phyloP scores from a whole-genome alignment of 1,140 invertebrate species.

The Leguminivora glycinivorella region DNA sequence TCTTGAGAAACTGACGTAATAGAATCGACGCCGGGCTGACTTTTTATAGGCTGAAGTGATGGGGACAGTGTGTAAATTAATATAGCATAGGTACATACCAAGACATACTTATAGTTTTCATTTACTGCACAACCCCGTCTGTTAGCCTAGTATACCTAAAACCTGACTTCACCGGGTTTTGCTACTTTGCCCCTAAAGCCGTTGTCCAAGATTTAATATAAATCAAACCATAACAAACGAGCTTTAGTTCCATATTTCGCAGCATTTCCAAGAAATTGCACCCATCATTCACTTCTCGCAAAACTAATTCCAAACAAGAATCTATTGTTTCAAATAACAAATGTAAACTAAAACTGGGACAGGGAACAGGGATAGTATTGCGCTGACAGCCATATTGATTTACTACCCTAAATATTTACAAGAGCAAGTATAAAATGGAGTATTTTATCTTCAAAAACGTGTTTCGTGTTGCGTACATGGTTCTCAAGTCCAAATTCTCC shows the following conservation, averaged over 20 bases:
- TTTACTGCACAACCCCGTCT: too few species aligned
- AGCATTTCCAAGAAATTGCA: background rate
- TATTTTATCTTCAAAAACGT: background rate
- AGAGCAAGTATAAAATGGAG: background rate
- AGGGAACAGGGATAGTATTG: conserved; percentile 8
- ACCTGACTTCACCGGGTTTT: too few species aligned
- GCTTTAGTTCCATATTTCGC: background rate
- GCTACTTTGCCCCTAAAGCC: too few species aligned
- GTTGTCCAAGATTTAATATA: too few species aligned
- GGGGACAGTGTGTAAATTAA: too few species aligned
- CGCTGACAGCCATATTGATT: conserved; percentile 15
- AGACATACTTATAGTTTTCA: too few species aligned
- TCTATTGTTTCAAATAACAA: conserved; percentile 28
- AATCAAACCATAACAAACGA: background rate
- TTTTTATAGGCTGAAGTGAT: too few species aligned
- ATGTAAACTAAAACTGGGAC: conserved; percentile 24
- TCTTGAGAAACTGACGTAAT: too few species aligned
- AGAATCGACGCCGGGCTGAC: too few species aligned
- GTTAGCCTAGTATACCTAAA: too few species aligned
- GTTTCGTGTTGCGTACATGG: background rate
- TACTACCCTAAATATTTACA: background rate
- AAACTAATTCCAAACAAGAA: conserved; percentile 22
- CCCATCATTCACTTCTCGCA: background rate
- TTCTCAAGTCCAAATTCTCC: too few species aligned
- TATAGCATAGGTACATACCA: too few species aligned